Evolutionary conservation across 2,888 invertebrate genomes (phyloP).

Genomic region (Pantelozetes paolii): DNA sequence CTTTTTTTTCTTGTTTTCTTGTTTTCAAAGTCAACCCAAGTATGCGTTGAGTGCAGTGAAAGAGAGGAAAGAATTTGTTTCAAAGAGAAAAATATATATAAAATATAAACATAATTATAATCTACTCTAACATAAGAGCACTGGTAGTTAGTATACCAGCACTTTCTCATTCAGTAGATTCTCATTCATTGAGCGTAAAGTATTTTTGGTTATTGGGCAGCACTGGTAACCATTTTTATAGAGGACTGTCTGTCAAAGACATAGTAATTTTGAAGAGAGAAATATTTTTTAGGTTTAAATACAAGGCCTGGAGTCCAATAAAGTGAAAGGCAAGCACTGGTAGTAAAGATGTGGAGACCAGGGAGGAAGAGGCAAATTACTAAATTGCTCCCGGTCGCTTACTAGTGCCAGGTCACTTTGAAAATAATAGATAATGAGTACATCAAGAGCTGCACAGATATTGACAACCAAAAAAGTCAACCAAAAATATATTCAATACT

Average conservation of each 20-base stretch:
- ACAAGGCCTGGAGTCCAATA: neutral
- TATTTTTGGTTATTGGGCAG: neutral
- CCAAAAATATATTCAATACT: neutral
- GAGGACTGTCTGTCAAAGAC: neutral
- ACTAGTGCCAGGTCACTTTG: no score
- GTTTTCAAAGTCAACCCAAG: neutral
- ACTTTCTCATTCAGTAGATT: conserved; percentile 7
- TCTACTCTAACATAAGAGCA: neutral
- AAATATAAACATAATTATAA: conserved; percentile 31
- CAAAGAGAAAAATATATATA: neutral
- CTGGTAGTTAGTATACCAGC: neutral
- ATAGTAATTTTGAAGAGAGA: neutral
- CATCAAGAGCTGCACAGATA: neutral
- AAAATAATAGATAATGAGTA: neutral
- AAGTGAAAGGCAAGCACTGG: no score
- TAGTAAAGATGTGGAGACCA: no score
- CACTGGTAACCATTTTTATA: no score
- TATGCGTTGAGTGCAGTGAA: neutral
- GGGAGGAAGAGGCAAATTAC: no score
- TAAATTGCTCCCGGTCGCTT: no score
- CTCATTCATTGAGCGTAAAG: conserved; percentile 28
- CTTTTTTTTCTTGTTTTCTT: neutral
- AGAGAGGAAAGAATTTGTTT: neutral
- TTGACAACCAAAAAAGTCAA: neutral
- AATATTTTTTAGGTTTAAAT: neutral